These are phyloP conservation scores for Monomorium pharaonis DNA, from an alignment of 1,140 invertebrate species.

Conservation along the genomic window DNA sequence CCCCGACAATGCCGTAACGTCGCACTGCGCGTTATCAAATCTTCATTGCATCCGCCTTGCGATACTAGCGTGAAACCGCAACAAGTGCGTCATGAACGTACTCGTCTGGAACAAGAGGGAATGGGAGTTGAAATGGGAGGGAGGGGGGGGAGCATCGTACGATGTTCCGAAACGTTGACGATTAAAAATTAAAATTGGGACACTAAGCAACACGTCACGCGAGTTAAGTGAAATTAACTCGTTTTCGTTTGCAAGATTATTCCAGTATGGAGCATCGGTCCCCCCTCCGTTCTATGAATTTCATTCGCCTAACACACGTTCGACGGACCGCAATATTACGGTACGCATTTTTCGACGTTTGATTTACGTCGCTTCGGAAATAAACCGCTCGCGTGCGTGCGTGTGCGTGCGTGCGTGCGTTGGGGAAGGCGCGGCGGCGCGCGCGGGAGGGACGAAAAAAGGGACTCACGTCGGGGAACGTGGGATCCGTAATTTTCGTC, in stretches of 20 bases:
- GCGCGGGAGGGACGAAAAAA: constrained; percentile 2
- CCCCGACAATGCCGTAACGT: constrained; percentile 17
- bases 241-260: neutral
- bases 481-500: constrained; percentile 74
- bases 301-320: neutral
- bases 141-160: too few relatives aligned
- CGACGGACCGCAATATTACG: neutral
- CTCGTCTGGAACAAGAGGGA: neutral
- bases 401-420: too few relatives aligned
- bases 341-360: constrained; percentile 24
- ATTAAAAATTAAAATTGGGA: neutral
- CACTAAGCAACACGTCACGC: neutral
- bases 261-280: neutral
- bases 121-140: neutral
- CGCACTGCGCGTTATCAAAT: constrained; percentile 31
- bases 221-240: neutral
- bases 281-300: neutral
- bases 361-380: constrained; percentile 43
- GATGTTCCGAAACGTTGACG: neutral
- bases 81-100: constrained; percentile 8
- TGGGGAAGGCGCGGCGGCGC: neutral
- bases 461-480: constrained; percentile 27
- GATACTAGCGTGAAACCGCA: constrained; percentile 26
- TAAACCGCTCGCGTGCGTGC: neutral
- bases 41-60: constrained; percentile 25